Percentiles rank a stretch among this genome's conserved stretches.
These are phyloP conservation scores for Conger conger DNA, from an alignment of 2,113 vertebrate genomes.

Conservation along the genomic window DNA sequence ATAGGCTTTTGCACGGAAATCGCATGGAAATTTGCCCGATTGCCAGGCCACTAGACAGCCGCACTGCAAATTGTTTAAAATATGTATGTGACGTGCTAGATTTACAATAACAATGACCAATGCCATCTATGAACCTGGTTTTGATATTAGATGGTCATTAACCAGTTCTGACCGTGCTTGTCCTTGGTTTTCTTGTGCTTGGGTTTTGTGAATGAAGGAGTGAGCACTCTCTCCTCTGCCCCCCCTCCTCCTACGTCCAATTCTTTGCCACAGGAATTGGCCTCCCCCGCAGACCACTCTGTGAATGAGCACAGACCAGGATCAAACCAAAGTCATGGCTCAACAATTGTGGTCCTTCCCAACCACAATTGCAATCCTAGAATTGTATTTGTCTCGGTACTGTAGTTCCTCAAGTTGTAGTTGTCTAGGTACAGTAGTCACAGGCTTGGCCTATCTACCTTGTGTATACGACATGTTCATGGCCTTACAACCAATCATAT, in stretches of 20 bases:
- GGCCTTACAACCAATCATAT: no score
- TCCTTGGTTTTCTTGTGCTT: conserved; percentile 15
- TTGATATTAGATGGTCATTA: neutral
- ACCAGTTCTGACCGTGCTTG: conserved; percentile 1
- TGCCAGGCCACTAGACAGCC: no score
- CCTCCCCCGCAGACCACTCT: neutral
- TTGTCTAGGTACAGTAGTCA: no score
- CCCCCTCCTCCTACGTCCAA: neutral
- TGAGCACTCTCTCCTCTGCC: conserved; percentile 12
- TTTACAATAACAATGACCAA: neutral
- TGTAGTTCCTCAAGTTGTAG: no score
- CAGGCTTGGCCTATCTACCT: no score
- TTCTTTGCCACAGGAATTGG: neutral
- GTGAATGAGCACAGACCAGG: conserved; percentile 7
- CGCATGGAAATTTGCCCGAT: no score
- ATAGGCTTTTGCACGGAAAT: no score
- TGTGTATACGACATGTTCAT: no score
- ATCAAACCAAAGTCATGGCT: neutral
- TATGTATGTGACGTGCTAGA: neutral
- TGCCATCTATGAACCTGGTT: no score
- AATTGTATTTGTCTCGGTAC: no score
- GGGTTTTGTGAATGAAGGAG: conserved; percentile 16
- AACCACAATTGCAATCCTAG: no score
- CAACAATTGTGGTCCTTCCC: no score
- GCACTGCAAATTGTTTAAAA: neutral